phyloP scores from a whole-genome alignment of 2,888 invertebrate species.

The Apocheima hispidaria region DNA sequence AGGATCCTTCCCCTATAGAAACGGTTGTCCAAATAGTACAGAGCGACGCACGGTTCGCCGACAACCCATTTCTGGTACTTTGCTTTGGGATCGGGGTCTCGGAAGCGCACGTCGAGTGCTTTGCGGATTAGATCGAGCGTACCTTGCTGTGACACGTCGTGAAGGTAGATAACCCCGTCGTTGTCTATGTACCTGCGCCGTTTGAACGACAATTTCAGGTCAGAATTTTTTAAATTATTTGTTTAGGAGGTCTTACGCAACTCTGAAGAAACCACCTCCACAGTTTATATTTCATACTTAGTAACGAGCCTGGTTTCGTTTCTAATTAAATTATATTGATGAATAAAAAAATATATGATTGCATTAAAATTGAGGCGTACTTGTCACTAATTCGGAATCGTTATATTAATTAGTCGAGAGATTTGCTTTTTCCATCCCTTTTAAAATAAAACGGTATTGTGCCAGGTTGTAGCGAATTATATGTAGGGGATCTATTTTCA shows the following conservation, averaged over 20 bases:
- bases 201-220: slow-evolving; percentile 15
- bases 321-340: too few species aligned
- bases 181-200: slow-evolving; percentile 73
- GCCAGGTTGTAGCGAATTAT: too few species aligned
- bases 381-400: too few species aligned
- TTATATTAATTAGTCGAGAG: too few species aligned
- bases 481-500: too few species aligned
- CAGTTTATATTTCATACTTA: background rate
- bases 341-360: too few species aligned
- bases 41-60: slow-evolving; percentile 90
- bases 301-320: too few species aligned
- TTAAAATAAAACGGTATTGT: too few species aligned
- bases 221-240: slow-evolving; percentile 48
- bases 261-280: background rate
- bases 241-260: slow-evolving; percentile 18
- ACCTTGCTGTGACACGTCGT: slow-evolving; percentile 65
- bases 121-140: slow-evolving; percentile 81
- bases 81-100: slow-evolving; percentile 72
- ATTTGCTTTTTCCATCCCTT: too few species aligned
- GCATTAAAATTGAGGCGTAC: too few species aligned
- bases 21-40: slow-evolving; percentile 87
- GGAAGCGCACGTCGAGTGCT: slow-evolving; percentile 79
- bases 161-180: slow-evolving; percentile 78
- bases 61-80: slow-evolving; percentile 84
- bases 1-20: slow-evolving; percentile 90